These are phyloP conservation scores for Zapornia atra DNA, from an alignment of 2,113 vertebrate species.

Conservation along the genomic window DNA sequence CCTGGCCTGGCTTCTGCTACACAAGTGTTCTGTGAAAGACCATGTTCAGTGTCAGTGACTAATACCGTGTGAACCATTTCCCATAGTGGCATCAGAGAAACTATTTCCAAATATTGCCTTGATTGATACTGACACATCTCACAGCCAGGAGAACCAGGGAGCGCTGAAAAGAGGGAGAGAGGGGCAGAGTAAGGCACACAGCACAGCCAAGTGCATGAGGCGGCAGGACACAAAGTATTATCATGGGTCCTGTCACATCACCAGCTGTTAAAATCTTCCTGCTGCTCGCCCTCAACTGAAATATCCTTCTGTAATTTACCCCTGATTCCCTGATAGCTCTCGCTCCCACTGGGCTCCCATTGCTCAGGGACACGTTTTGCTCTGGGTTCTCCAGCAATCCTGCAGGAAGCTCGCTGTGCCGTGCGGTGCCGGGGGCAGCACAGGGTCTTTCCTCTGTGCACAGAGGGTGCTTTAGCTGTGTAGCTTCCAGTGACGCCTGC, in stretches of 20 bases:
- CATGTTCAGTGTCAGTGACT: neutral
- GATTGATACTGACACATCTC: neutral
- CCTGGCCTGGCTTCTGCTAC: neutral
- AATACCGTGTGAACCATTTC: neutral
- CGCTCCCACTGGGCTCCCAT: accelerated
- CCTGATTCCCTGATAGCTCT: neutral
- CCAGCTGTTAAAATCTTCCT: neutral
- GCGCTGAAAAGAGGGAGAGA: neutral
- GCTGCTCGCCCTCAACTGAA: neutral
- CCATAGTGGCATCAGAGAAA: neutral
- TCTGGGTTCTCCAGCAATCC: neutral
- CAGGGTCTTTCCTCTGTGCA: neutral
- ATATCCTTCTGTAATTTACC: neutral
- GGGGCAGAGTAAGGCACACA: neutral
- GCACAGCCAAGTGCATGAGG: neutral
- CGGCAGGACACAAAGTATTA: neutral
- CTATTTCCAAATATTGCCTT: neutral
- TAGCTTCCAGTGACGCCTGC: neutral
- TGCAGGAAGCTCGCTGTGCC: accelerated
- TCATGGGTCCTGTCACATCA: neutral
- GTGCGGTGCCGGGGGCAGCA: accelerated
- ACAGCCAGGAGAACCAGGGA: neutral
- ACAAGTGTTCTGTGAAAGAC: neutral
- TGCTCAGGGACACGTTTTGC: neutral
- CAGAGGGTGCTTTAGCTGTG: neutral